Evolutionary conservation across 92 coral and sea anemone species (phyloP), one percentile per base, ranked within the genome.

Genomic region (Epizoanthus rinbou): DNA sequence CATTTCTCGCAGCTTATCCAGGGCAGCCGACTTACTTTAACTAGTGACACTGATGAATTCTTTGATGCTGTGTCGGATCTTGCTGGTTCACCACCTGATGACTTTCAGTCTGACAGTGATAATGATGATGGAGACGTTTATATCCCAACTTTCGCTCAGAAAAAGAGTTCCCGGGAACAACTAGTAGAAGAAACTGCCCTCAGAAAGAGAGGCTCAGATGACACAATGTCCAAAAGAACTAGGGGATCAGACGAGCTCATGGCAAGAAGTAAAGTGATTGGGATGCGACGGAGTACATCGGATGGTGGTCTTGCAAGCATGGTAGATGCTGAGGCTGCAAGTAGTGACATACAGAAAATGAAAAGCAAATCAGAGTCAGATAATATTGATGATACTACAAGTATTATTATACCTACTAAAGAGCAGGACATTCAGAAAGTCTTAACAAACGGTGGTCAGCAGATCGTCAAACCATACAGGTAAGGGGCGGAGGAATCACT

Each of bases 1-100:
- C 74, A 39, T 84, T 35, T 75, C 21, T 47, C 84, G 6, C 85
- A 93, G 97, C 41, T 85, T 17, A 43, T 91, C 63, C 92, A 84
- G 39, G 91, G 89, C 31, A 93, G 98, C 71, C 89, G 88, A 52
- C 65, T 93, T 52, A 88, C 98, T 0, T 52, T 93, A 8, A 85
- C 89, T 5, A 91, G 92, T 58, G 93, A 91, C 74, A 88, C 66
- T 39, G 98, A 93, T 35, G 95, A 93, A 73, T 93, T 91, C 69
- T 93, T 93, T 56, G 98, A 93, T 76, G 98, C 98, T 6, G 88
- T 92, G 41, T 93, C 98, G 6, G 95, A 91, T 62, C 70, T 93
- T 16, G 91, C 89, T 0, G 74, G 83, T 10, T 80, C 98, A 3
- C 86, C 84, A 25, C 93, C 93, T 0, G 93, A 92, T 60, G 96